Evolutionary conservation across 2,797 vertebrate genomes (phyloP).

Genomic region (Valencia hispanica): DNA sequence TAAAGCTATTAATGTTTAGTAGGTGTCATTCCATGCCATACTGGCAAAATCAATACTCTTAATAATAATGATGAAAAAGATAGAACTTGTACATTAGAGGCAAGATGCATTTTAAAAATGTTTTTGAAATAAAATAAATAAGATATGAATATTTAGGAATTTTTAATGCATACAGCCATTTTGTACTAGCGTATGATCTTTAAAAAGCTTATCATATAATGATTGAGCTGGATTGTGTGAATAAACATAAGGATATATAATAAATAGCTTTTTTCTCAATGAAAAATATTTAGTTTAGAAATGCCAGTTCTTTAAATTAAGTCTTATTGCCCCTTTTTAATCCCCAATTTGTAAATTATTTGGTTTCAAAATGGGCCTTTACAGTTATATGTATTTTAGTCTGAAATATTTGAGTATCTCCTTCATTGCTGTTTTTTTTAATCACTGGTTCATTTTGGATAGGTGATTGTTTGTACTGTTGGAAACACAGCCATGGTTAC

Average conservation of each 20-base stretch:
- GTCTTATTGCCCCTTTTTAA: too few species aligned
- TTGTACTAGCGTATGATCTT: too few species aligned
- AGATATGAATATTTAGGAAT: neutral
- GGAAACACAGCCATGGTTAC: too few species aligned
- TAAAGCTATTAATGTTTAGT: conserved; percentile 22
- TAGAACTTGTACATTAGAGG: neutral
- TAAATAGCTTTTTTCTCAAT: neutral
- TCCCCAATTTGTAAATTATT: neutral
- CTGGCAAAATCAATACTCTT: conserved; percentile 27
- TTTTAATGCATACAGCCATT: neutral
- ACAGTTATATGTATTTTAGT: neutral
- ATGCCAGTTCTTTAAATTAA: neutral
- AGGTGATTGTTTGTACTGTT: neutral
- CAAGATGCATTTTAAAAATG: neutral
- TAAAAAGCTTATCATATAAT: neutral
- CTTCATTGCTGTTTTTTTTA: neutral
- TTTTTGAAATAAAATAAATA: too few species aligned
- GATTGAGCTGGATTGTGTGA: neutral
- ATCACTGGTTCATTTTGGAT: neutral
- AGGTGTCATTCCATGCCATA: neutral
- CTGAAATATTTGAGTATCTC: neutral
- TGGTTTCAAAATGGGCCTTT: neutral
- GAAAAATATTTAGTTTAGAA: neutral
- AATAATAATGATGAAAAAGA: neutral
- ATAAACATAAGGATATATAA: neutral